These are phyloP conservation scores for Gobio gobio DNA, from an alignment of 2,113 vertebrate species.

Conservation along the genomic window DNA sequence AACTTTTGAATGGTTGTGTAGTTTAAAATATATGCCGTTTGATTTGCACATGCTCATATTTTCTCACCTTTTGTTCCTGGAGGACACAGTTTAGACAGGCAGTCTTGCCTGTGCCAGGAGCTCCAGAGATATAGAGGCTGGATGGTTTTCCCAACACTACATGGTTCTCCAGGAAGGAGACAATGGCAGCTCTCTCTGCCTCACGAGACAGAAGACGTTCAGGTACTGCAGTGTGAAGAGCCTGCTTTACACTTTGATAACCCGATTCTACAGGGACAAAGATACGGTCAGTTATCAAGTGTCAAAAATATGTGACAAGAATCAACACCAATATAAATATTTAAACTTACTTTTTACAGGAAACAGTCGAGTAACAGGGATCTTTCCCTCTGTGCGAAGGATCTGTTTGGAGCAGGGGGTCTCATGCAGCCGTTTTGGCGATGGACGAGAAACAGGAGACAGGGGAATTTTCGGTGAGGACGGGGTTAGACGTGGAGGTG, in stretches of 20 bases:
- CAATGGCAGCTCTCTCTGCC: conserved; percentile 75
- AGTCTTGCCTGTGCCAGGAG: conserved; percentile 93
- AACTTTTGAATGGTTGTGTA: background rate
- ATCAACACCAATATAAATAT: background rate
- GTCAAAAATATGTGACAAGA: background rate
- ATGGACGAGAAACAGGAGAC: conserved; percentile 52
- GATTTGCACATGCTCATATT: background rate
- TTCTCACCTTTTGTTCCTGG: conserved; percentile 82
- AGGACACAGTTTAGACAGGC: conserved; percentile 88
- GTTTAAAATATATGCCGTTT: background rate
- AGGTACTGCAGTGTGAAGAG: conserved; percentile 85
- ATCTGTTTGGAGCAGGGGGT: conserved; percentile 55
- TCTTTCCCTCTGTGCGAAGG: conserved; percentile 40
- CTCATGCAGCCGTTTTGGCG: conserved; percentile 60
- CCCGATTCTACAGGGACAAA: conserved; percentile 73
- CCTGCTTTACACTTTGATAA: conserved; percentile 85
- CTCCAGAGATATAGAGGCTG: conserved; percentile 93
- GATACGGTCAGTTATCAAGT: background rate
- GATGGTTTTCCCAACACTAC: conserved; percentile 74
- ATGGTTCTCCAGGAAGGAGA: conserved; percentile 81
- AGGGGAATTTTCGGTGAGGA: background rate
- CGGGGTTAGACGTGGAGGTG: background rate
- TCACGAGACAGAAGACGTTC: conserved; percentile 85
- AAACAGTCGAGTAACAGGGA: conserved; percentile 67
- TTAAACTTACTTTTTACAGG: conserved; percentile 79